Conservation (phyloP, 2,888 invertebrate genomes). For the Parelbella ahira region DNA sequence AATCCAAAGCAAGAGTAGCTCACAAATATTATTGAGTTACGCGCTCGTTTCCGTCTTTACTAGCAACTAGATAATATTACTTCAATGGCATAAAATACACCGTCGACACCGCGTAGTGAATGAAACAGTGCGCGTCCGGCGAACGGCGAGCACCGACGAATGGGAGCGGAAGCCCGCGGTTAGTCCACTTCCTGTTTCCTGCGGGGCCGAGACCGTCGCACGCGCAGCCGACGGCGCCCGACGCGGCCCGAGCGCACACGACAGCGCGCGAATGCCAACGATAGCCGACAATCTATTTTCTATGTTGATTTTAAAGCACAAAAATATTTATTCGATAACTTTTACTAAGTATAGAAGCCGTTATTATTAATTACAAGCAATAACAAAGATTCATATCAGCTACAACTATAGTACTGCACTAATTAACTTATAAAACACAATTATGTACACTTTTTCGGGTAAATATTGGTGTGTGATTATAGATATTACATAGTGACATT, state of each 20-base stretch:
- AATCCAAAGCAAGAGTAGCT: conserved; percentile 28
- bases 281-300: conserved; percentile 6
- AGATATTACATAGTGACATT: too few relatives aligned
- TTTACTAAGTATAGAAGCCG: too few relatives aligned
- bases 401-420: too few relatives aligned
- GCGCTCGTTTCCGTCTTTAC: conserved; percentile 38
- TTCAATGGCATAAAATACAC: conserved; percentile 57
- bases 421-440: too few relatives aligned
- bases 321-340: conserved; percentile 13
- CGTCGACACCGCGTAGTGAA: conserved; percentile 45
- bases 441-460: too few relatives aligned
- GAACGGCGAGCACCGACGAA: conserved; percentile 60
- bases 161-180: conserved; percentile 80
- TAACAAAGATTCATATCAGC: too few relatives aligned
- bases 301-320: conserved; percentile 1
- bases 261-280: conserved; percentile 24
- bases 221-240: conserved; percentile 65
- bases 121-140: conserved; percentile 66
- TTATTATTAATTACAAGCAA: too few relatives aligned
- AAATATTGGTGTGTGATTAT: too few relatives aligned
- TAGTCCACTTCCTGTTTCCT: conserved; percentile 81
- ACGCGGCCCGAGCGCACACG: conserved; percentile 44
- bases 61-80: conserved; percentile 50
- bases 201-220: conserved; percentile 68
- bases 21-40: conserved; percentile 38